Evolutionary conservation across 2,888 invertebrate species (phyloP), one percentile per base, ranked within the genome.

Genomic region (Pachliopta kotzebuea): DNA sequence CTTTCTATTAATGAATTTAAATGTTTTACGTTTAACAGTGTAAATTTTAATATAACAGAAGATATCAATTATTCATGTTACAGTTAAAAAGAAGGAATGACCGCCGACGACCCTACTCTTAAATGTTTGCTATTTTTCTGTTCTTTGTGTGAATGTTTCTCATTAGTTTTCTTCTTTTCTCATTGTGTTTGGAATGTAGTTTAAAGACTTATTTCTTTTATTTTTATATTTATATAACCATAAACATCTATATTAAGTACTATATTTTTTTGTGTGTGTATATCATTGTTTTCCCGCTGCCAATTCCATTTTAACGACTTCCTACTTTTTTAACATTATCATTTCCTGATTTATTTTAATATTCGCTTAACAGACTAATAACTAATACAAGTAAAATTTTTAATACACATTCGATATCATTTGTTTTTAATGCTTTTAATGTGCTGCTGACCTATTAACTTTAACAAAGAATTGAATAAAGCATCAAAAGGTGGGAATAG

Each of bases 51-150:
- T 17, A 52, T 61, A 55, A 61, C 54, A 61, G 61, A 61, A 61
- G 58, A 57, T 55, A 65, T 56, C 56, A 24, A 62, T 20, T 49
- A 62, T 58, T 61, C 65, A 57, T 65, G 53, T 65, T 65, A 45
- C 54, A 65, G 65, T 65, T 65, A 20, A 57, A 65, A 61, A 61
- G 61, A 62, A 61, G 65, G 61, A 56, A 54, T 65, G 65, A 65
- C 58, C 61, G 57, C 31, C 61, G 67, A 73, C 76, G 72, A 71
- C 72, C 67, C 76, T 74, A 76, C 73, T 76, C 71, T 69, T 67
- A 68, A 61, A 69, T 73, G 66, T 69, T 45, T 61, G 67, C 63
- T 67, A 21, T 61, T 69, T 65, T 61, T 58, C 56, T 52, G 45
- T 69, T 56, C 62, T 56, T 68, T 68, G 60, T 66, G 61, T 69